Conservation (phyloP, 2,888 invertebrate species). For the Liposcelis brunnea region DNA sequence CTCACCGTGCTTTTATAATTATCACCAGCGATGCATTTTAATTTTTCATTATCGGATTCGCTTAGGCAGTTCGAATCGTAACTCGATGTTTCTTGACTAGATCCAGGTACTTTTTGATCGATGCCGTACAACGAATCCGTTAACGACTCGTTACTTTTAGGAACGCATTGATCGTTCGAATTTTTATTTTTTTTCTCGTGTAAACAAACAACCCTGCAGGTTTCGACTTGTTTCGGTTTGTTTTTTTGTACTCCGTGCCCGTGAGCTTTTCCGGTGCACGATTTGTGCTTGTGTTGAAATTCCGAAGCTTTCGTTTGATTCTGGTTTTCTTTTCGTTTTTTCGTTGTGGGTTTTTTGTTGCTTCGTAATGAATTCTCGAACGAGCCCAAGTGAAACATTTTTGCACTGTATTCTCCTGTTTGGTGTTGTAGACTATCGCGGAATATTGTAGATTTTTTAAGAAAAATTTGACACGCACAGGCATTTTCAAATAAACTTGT, state of each 20-base stretch:
- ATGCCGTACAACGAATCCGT: constrained; percentile 1
- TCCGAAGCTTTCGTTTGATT: not conserved
- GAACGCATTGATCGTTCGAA: not conserved
- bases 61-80: too few relatives aligned
- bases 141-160: constrained; percentile 1
- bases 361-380: constrained; percentile 17
- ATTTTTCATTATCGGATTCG: too few relatives aligned
- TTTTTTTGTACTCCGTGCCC: constrained; percentile 46
- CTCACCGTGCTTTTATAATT: too few relatives aligned
- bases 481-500: too few relatives aligned
- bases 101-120: not conserved
- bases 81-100: constrained; percentile 1
- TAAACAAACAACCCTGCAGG: too few relatives aligned
- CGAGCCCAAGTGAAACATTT: constrained; percentile 14
- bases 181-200: too few relatives aligned
- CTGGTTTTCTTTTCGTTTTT: not conserved
- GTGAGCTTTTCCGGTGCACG: constrained; percentile 59
- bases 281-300: constrained; percentile 37
- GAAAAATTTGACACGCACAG: too few relatives aligned
- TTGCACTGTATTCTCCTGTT: constrained; percentile 8
- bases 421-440: too few relatives aligned
- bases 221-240: constrained; percentile 9
- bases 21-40: too few relatives aligned
- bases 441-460: too few relatives aligned
- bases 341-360: constrained; percentile 6